phyloP scores from a whole-genome alignment of 2,113 vertebrate genomes.

The Phalacrocorax carbo region DNA sequence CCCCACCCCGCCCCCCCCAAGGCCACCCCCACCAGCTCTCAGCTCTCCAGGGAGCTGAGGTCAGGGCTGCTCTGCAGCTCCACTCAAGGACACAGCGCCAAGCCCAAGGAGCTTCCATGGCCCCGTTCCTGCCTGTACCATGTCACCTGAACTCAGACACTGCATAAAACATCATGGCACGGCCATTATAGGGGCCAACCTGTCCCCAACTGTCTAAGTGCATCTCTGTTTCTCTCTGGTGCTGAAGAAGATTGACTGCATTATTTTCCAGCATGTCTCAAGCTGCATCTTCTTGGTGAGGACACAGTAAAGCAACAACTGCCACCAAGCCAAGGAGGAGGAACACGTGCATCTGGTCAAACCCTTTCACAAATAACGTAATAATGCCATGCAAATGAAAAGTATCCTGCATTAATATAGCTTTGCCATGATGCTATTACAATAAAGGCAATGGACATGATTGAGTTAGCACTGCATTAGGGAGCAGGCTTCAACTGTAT shows the following conservation, averaged over 20 bases:
- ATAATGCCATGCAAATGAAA: background rate
- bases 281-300: background rate
- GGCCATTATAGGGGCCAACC: background rate
- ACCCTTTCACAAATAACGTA: background rate
- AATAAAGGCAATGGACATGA: background rate
- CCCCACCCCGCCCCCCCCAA: background rate
- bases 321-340: background rate
- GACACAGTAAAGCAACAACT: background rate
- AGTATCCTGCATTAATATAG: background rate
- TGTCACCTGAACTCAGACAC: background rate
- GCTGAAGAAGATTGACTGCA: background rate
- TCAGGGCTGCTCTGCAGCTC: fast-evolving
- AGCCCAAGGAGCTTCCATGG: background rate
- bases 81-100: background rate
- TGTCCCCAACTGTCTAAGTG: background rate
- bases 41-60: background rate
- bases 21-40: background rate
- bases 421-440: background rate
- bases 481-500: background rate
- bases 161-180: fast-evolving
- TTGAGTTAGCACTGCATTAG: background rate
- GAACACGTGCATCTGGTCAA: background rate
- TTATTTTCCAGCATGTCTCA: background rate
- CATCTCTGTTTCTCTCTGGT: background rate
- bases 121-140: background rate